These are phyloP conservation scores for Deilephila elpenor DNA, from an alignment of 2,888 invertebrate genomes.

Conservation along the genomic window DNA sequence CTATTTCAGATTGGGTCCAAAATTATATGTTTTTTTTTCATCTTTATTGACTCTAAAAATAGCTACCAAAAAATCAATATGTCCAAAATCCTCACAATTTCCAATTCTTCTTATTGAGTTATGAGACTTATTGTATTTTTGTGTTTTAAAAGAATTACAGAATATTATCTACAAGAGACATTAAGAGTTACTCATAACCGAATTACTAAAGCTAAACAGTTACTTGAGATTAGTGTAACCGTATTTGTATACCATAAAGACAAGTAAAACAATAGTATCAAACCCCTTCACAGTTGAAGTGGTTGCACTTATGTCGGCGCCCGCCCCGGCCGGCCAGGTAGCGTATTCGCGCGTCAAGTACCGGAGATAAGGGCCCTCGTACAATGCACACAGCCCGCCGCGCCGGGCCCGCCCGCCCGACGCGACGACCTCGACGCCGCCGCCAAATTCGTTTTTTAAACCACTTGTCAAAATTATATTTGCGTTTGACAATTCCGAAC, in stretches of 20 bases:
- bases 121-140: too few species aligned
- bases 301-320: constrained; percentile 51
- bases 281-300: constrained; percentile 69
- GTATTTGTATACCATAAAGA: constrained; percentile 38
- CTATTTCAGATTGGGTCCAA: too few species aligned
- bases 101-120: too few species aligned
- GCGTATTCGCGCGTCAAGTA: constrained; percentile 68
- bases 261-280: constrained; percentile 55
- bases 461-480: not conserved
- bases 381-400: constrained; percentile 44
- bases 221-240: constrained; percentile 12
- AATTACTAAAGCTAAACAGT: constrained; percentile 24
- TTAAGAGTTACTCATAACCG: constrained; percentile 1
- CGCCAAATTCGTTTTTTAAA: constrained; percentile 26
- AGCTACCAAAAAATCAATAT: too few species aligned
- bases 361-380: constrained; percentile 58
- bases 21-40: too few species aligned
- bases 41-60: too few species aligned
- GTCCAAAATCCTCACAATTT: too few species aligned
- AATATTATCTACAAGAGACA: not conserved
- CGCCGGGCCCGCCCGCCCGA: constrained; percentile 40
- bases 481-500: not conserved
- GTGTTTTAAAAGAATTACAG: too few species aligned
- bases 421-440: constrained; percentile 55
- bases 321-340: constrained; percentile 57